A percentile compares a stretch with the other conserved stretches of the same genome.
Conservation (phyloP, 2,888 invertebrate species). For the Trachelus tabidus region DNA sequence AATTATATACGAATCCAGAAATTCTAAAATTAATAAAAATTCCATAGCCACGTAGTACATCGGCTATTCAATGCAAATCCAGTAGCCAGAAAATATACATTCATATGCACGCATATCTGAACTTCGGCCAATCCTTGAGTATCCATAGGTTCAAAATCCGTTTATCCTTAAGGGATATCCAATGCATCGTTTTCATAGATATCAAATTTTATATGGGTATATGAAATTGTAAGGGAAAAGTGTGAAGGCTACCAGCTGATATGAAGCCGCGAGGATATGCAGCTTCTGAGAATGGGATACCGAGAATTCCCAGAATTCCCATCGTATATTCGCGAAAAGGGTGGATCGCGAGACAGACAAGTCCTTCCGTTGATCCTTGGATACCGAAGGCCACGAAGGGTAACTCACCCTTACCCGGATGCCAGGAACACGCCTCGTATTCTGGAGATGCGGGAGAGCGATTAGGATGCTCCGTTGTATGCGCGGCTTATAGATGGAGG, state of each 20-base stretch:
- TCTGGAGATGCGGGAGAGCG: constrained; percentile 40
- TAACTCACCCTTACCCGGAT: neutral
- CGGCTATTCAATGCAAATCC: no score
- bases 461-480: constrained; percentile 43
- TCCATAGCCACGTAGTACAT: no score
- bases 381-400: constrained; percentile 22
- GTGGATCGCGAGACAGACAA: constrained; percentile 27
- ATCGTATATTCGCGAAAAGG: constrained; percentile 30
- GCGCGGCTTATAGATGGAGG: constrained; percentile 29
- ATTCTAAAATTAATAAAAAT: no score
- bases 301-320: constrained; percentile 38
- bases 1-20: no score
- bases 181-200: neutral
- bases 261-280: constrained; percentile 38
- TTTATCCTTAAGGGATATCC: neutral
- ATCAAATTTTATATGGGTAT: neutral
- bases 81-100: no score
- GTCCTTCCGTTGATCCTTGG: constrained; percentile 35
- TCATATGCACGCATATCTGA: no score
- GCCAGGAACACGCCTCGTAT: constrained; percentile 25
- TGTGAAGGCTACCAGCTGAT: constrained; percentile 28
- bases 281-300: constrained; percentile 40
- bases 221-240: neutral
- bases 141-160: neutral
- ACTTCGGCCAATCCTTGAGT: no score